Percentiles rank a stretch among this genome's conserved stretches.
Conservation (phyloP, 2,113 vertebrate genomes). For the Pygoscelis adeliae region DNA sequence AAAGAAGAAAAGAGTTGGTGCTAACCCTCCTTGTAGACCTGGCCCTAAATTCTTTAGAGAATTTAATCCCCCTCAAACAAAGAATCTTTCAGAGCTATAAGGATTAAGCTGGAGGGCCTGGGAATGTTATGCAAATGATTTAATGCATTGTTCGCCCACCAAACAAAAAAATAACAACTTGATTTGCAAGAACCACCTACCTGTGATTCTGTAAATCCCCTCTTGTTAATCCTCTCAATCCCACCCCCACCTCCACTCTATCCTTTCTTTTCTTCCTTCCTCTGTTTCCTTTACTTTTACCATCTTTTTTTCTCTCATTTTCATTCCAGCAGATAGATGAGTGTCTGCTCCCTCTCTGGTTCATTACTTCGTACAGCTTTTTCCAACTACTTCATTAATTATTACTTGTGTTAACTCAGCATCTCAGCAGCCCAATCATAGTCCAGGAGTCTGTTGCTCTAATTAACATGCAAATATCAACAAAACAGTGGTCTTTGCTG, state of each 20-base stretch:
- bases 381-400: background rate
- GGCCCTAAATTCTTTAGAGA: background rate
- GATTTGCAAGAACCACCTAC: background rate
- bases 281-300: background rate
- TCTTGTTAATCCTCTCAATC: background rate
- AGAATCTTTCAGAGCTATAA: background rate
- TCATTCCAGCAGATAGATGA: background rate
- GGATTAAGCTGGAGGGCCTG: background rate
- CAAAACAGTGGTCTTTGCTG: background rate
- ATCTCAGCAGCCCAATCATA: background rate
- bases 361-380: background rate
- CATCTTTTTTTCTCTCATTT: background rate
- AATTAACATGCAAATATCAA: background rate
- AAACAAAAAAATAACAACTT: background rate
- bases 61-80: background rate
- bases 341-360: background rate
- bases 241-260: background rate
- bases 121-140: constrained; percentile 34
- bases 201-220: background rate
- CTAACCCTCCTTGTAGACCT: background rate
- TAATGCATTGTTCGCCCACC: background rate
- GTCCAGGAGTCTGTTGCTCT: background rate
- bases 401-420: background rate
- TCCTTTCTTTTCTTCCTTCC: background rate
- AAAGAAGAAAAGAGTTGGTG: background rate